These are phyloP conservation scores for Argya squamiceps DNA, from an alignment of 2,797 vertebrate genomes.

Conservation along the genomic window DNA sequence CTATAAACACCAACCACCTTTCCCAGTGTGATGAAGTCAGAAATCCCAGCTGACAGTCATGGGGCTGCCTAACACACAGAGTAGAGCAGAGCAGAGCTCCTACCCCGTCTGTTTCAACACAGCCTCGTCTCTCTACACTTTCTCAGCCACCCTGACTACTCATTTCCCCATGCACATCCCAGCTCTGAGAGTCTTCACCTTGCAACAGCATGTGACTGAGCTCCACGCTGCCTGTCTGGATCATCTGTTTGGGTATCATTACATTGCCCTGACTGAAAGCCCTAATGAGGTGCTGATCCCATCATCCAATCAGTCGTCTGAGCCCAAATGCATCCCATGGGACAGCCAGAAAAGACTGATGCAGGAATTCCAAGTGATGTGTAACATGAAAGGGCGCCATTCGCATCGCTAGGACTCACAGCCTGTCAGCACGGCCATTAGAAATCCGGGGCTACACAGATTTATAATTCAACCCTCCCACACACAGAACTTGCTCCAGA, in stretches of 20 bases:
- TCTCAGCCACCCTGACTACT: not conserved
- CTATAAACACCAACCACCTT: not conserved
- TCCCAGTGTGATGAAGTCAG: rapidly evolving
- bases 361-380: constrained; percentile 67
- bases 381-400: constrained; percentile 68
- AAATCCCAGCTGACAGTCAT: not conserved
- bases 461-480: constrained; percentile 72
- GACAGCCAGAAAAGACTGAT: constrained; percentile 58
- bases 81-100: not conserved
- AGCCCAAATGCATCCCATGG: constrained; percentile 14
- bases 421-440: constrained; percentile 71
- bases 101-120: not conserved
- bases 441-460: constrained; percentile 40
- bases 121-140: not conserved
- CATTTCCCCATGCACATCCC: constrained; percentile 19
- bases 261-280: constrained; percentile 45
- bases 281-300: constrained; percentile 71
- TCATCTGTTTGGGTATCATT: constrained; percentile 39
- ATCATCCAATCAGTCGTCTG: constrained; percentile 55
- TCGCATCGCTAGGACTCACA: constrained; percentile 46
- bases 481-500: constrained; percentile 64
- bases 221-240: not conserved
- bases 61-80: not conserved
- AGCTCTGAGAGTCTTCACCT: constrained; percentile 1
- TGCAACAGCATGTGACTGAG: not conserved